phyloP scores from a whole-genome alignment of 2,113 vertebrate species.

The Platysteira castanea region DNA sequence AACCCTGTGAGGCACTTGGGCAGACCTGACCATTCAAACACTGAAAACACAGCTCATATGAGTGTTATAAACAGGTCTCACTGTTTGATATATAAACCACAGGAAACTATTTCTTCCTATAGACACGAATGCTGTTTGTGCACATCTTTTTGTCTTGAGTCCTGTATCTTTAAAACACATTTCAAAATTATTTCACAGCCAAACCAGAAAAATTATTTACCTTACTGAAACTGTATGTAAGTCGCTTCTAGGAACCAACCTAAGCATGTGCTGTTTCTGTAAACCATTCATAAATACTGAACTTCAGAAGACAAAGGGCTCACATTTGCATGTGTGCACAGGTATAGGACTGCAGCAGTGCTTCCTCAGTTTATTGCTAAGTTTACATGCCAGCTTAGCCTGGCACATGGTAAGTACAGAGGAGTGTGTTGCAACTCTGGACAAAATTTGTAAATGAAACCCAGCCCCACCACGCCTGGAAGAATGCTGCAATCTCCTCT shows the following conservation, averaged over 20 bases:
- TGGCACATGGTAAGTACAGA: neutral
- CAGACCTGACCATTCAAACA: neutral
- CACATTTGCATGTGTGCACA: neutral
- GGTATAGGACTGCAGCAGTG: neutral
- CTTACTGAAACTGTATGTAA: neutral
- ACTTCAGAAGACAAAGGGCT: neutral
- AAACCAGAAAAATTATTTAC: neutral
- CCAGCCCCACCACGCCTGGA: slow-evolving; percentile 26
- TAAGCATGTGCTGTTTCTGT: neutral
- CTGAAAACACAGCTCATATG: neutral
- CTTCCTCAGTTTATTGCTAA: neutral
- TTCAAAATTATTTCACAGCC: neutral
- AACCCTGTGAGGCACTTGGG: neutral
- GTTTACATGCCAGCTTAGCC: neutral
- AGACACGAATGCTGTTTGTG: neutral
- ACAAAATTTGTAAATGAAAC: slow-evolving; percentile 20
- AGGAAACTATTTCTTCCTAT: neutral
- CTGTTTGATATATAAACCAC: neutral
- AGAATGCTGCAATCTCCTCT: slow-evolving; percentile 10
- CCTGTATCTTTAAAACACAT: neutral
- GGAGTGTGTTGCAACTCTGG: neutral
- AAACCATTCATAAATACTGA: neutral
- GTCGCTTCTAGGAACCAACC: neutral
- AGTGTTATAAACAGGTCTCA: neutral
- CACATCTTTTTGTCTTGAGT: neutral